These are phyloP conservation scores for Schizaphis graminum DNA, from an alignment of 2,888 invertebrate species.

Conservation along the genomic window DNA sequence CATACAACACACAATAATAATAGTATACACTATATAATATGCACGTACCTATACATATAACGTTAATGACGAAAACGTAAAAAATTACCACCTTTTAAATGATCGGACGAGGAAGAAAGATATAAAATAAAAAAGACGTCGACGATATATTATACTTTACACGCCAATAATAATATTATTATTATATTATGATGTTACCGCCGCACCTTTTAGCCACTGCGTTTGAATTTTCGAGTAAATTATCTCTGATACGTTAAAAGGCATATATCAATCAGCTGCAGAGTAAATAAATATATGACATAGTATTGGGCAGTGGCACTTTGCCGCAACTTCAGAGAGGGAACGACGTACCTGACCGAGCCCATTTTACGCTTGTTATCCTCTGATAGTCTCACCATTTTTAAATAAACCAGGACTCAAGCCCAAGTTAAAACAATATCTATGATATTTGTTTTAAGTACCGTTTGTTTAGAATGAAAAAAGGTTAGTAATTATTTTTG, in stretches of 20 bases:
- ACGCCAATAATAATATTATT: background rate
- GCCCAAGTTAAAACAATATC: too few species aligned
- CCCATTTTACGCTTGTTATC: background rate
- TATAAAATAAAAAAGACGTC: background rate
- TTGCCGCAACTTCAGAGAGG: background rate
- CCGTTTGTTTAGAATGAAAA: background rate
- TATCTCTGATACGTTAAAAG: constrained; percentile 31
- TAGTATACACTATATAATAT: background rate
- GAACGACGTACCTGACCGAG: background rate
- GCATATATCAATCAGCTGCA: background rate
- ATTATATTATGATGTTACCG: background rate
- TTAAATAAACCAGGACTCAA: too few species aligned
- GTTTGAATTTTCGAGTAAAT: constrained; percentile 1
- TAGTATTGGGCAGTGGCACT: background rate
- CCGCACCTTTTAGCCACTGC: constrained; percentile 26
- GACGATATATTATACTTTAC: background rate
- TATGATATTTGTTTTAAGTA: background rate
- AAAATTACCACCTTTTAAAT: background rate
- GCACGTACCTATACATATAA: background rate
- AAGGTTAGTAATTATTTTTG: background rate
- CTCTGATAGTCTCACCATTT: too few species aligned
- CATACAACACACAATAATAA: background rate
- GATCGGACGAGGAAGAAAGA: background rate
- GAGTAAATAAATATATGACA: constrained; percentile 3
- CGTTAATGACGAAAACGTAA: background rate